Conservation (phyloP, 1,140 invertebrate genomes). For the Pristionchus pacificus region DNA sequence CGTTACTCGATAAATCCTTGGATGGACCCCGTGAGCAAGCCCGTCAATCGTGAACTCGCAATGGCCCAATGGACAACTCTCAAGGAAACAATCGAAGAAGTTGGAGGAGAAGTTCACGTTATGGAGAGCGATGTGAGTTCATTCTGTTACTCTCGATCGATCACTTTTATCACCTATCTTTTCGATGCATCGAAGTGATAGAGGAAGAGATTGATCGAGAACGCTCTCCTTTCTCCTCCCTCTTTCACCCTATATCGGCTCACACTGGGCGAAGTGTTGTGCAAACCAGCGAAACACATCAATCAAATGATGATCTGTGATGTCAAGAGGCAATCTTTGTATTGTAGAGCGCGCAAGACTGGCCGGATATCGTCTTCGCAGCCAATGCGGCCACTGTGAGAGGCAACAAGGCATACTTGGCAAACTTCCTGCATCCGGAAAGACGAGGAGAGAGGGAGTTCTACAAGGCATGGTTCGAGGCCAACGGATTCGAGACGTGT, state of each 20-base stretch:
- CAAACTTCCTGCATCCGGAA: slow-evolving; percentile 55
- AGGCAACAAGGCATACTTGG: slow-evolving; percentile 51
- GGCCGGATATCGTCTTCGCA: slow-evolving; percentile 54
- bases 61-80: slow-evolving; percentile 47
- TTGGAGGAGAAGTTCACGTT: slow-evolving; percentile 47
- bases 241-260: neutral
- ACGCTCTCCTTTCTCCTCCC: slow-evolving; percentile 15
- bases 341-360: slow-evolving; percentile 51
- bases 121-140: slow-evolving; percentile 50
- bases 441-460: slow-evolving; percentile 52
- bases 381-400: slow-evolving; percentile 53
- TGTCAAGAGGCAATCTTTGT: slow-evolving; percentile 1
- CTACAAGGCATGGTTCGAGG: slow-evolving; percentile 52
- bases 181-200: no score
- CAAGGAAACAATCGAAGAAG: slow-evolving; percentile 45
- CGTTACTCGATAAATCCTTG: slow-evolving; percentile 53
- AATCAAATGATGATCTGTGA: neutral
- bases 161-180: no score
- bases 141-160: no score
- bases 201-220: no score
- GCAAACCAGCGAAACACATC: neutral
- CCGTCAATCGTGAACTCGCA: slow-evolving; percentile 45
- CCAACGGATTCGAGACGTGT: slow-evolving; percentile 46
- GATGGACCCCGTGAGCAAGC: slow-evolving; percentile 43
- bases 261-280: neutral